A percentile compares a stretch with the other conserved stretches of the same genome.
Conservation (phyloP, 2,113 vertebrate species). For the Siniperca knerii region DNA sequence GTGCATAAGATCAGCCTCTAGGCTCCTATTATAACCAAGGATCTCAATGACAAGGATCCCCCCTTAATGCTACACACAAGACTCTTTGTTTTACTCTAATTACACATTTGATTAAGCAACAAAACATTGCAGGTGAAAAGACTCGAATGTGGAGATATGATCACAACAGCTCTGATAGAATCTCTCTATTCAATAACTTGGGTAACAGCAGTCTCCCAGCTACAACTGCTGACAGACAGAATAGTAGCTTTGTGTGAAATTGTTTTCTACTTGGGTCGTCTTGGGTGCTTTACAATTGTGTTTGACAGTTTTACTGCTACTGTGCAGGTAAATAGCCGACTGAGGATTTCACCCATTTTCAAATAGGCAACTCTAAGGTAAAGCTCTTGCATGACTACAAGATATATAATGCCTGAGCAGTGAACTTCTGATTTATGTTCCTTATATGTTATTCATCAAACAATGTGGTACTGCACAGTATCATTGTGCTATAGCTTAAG, state of each 20-base stretch:
- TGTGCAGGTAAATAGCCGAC: conserved; percentile 4
- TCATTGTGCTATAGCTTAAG: too few species aligned
- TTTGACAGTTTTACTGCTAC: not conserved
- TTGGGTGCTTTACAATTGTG: conserved; percentile 12
- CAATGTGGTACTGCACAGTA: too few species aligned
- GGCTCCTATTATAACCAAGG: conserved; percentile 25
- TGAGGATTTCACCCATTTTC: not conserved
- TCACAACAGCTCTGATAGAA: conserved; percentile 13
- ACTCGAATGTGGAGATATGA: conserved; percentile 3
- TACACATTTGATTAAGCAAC: conserved; percentile 52
- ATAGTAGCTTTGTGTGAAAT: conserved; percentile 29
- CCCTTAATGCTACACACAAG: not conserved
- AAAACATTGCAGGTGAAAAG: conserved; percentile 39
- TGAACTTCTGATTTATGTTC: not conserved
- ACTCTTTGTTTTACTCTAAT: conserved; percentile 57
- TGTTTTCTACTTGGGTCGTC: conserved; percentile 16
- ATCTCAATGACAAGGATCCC: conserved; percentile 31
- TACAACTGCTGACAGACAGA: conserved; percentile 5
- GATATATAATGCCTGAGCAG: not conserved
- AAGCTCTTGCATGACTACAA: not conserved
- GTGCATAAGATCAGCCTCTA: conserved; percentile 12
- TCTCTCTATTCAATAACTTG: conserved; percentile 27
- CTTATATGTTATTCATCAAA: not conserved
- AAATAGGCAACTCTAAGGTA: conserved; percentile 18
- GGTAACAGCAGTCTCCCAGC: not conserved